A percentile compares a stretch with the other conserved stretches of the same genome.
These are phyloP conservation scores for Pinctada fucata DNA, from an alignment of 2,888 invertebrate species.

Conservation along the genomic window DNA sequence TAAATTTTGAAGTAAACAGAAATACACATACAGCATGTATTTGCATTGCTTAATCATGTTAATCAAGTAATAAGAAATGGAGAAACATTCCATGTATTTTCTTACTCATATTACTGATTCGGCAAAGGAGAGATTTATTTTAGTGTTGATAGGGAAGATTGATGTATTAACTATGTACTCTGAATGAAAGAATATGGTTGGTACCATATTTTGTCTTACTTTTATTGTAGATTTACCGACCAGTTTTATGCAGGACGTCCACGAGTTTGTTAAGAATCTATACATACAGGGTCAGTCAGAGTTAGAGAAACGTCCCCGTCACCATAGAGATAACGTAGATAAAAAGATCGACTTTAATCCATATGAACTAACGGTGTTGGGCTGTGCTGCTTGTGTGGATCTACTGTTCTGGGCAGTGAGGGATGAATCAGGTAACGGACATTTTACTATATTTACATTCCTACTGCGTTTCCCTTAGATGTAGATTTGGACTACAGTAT, in stretches of 20 bases:
- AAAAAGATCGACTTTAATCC: slow-evolving; percentile 61
- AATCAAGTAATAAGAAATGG: no score
- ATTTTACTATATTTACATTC: neutral
- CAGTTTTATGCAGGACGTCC: slow-evolving; percentile 94
- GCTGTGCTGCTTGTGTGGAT: slow-evolving; percentile 98
- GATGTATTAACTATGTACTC: no score
- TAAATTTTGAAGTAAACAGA: no score
- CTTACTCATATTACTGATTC: no score
- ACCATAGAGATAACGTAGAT: slow-evolving; percentile 45
- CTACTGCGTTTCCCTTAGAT: no score
- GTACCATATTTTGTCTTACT: neutral
- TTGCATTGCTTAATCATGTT: no score
- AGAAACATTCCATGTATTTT: no score
- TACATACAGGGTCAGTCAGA: slow-evolving; percentile 96
- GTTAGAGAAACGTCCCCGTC: slow-evolving; percentile 80
- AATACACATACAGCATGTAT: no score
- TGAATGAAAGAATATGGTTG: no score
- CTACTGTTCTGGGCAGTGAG: slow-evolving; percentile 98
- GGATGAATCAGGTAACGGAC: slow-evolving; percentile 90
- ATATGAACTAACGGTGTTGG: slow-evolving; percentile 89
- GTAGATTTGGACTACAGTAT: no score
- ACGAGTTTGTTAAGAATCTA: slow-evolving; percentile 90
- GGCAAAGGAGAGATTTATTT: no score
- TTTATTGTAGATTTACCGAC: slow-evolving; percentile 84
- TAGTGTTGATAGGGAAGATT: no score